Base-by-base conservation (phyloP, 2,888 invertebrate genomes). In the Drosophila leonis region DNA sequence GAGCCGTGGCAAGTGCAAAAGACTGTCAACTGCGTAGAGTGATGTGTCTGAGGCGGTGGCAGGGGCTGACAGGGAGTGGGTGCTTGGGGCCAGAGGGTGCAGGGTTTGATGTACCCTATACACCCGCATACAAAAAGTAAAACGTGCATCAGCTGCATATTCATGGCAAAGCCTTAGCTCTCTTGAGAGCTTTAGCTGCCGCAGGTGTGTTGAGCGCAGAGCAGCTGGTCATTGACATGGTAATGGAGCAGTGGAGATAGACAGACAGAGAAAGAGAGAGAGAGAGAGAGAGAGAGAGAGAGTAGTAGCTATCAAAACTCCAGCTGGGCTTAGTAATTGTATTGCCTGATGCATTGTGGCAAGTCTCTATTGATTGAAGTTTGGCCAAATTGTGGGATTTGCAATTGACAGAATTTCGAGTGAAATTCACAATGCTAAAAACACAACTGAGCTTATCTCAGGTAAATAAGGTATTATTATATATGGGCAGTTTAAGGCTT, bases 211-310 rank as follows among this genome's bases (percentile, higher is more conserved):
- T 75, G 29, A 18, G 42, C 33, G 56, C 54, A 7, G 51, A 68
- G 64, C 56, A 75, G 42, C 83, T 88, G 84, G 88, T 85, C 84
- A 88, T 88, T 84, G 84, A 85, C 84, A 75, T 78, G 80, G 51
- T 63, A 71, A 61, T 59, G 49, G 48, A 41, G 51, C 59, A 65
- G 57, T 48, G 39, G 33, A 10, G 48, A 5, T 6, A 46, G 29
- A 18, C 10, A 27, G 24, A 33, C n/a, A 20, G 10, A n/a, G 20
- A 27, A 29, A n/a, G 8, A 7, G 41, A 42, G 9, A 49, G 51
- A 15, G 15, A 7, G 10, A 0, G 15, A 13, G 9, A 31, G n/a
- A 18, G 15, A 20, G 18, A 39, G 18, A n/a, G 9, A 24, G 35
- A 27, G n/a, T 2, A 10, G 18, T 15, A 29, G 46, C 42, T 18